Conservation (phyloP, 2,797 vertebrate genomes). For the Falco naumanni region DNA sequence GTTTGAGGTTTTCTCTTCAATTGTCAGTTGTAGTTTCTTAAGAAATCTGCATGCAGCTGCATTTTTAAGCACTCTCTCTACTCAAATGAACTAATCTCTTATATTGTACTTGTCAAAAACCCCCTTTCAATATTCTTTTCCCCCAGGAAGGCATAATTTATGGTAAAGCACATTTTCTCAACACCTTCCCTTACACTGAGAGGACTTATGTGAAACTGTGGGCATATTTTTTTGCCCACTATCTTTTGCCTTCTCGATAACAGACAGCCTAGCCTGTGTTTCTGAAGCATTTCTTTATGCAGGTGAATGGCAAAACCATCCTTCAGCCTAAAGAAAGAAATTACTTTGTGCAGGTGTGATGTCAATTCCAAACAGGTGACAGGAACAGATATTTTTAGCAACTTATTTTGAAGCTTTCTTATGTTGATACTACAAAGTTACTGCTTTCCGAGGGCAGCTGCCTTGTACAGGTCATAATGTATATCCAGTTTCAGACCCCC, state of each 20-base stretch:
- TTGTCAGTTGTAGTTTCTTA: constrained; percentile 54
- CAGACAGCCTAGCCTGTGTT: constrained; percentile 79
- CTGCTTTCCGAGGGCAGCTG: neutral
- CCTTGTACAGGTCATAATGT: neutral
- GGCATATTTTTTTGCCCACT: constrained; percentile 73
- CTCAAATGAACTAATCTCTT: constrained; percentile 38
- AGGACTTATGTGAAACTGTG: constrained; percentile 82
- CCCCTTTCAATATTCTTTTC: neutral
- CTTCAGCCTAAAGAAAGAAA: constrained; percentile 62
- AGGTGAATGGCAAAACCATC: constrained; percentile 69
- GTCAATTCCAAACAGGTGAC: neutral
- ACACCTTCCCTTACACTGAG: constrained; percentile 79
- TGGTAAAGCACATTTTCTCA: constrained; percentile 36
- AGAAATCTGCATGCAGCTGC: constrained; percentile 54
- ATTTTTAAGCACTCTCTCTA: constrained; percentile 37
- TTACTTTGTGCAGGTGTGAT: neutral
- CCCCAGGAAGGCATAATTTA: neutral
- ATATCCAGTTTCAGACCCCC: neutral
- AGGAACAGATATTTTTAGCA: neutral
- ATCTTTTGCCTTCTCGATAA: constrained; percentile 74
- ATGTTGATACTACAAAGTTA: neutral
- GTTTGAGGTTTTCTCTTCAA: constrained; percentile 66
- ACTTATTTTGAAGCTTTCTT: neutral
- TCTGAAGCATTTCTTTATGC: constrained; percentile 66
- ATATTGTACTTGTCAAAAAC: neutral